Percentiles rank a stretch among this genome's conserved stretches.
Evolutionary conservation across 1,140 invertebrate species (phyloP).

Genomic region (fruit fly (Drosophila melanogaster)): Release_6_plus_ISO1_MT NC_004354.4:4622001-4622500

Average conservation of each 20-base stretch:
- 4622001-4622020: constrained; percentile 43
- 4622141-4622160: constrained; percentile 89
- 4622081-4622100: constrained; percentile 20
- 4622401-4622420: constrained; percentile 94
- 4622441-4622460: constrained; percentile 94
- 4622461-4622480: constrained; percentile 93
- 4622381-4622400: constrained; percentile 93
- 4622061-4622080: constrained; percentile 21
- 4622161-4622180: neutral
- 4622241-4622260: constrained; percentile 92
- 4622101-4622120: constrained; percentile 82
- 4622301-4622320: constrained; percentile 81
- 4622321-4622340: constrained; percentile 74
- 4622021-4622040: constrained; percentile 52
- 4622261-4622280: constrained; percentile 85
- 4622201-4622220: constrained; percentile 64
- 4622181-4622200: constrained; percentile 59
- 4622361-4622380: constrained; percentile 92
- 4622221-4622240: constrained; percentile 92
- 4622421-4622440: constrained; percentile 93
- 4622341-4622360: constrained; percentile 89
- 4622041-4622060: constrained; percentile 25
- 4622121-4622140: constrained; percentile 93
- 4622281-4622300: constrained; percentile 80
- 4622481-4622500: constrained; percentile 88